These are phyloP conservation scores for Muraenolepis orangiensis DNA, from an alignment of 2,797 vertebrate species.

Conservation along the genomic window DNA sequence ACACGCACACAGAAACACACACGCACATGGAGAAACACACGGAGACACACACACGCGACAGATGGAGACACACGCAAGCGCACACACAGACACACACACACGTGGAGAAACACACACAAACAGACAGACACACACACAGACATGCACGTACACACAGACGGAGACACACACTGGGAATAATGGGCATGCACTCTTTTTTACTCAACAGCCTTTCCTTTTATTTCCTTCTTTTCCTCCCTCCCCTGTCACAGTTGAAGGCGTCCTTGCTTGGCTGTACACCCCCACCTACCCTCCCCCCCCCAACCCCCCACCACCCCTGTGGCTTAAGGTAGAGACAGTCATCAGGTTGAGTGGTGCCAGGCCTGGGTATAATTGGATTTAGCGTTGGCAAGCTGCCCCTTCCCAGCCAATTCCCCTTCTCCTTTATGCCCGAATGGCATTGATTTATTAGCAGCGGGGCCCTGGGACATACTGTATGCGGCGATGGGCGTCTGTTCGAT, in stretches of 20 bases:
- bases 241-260: slow-evolving; percentile 40
- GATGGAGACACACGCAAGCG: slow-evolving; percentile 27
- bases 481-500: slow-evolving; percentile 24
- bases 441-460: slow-evolving; percentile 58
- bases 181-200: background rate
- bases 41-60: slow-evolving; percentile 1
- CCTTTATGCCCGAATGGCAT: slow-evolving; percentile 41
- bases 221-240: slow-evolving; percentile 12
- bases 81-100: slow-evolving; percentile 18
- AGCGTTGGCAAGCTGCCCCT: slow-evolving; percentile 55
- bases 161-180: background rate
- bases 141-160: slow-evolving; percentile 15
- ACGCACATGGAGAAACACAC: slow-evolving; percentile 7
- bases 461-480: slow-evolving; percentile 42
- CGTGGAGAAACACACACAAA: background rate
- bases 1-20: background rate
- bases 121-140: slow-evolving; percentile 1
- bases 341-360: slow-evolving; percentile 67
- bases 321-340: slow-evolving; percentile 50
- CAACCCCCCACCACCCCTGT: slow-evolving; percentile 15
- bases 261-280: slow-evolving; percentile 40
- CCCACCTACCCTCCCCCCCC: slow-evolving; percentile 12
- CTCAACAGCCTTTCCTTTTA: background rate
- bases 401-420: background rate
- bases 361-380: slow-evolving; percentile 66